Evolutionary conservation across 2,797 vertebrate species (phyloP).

Genomic region (Alauda arvensis): DNA sequence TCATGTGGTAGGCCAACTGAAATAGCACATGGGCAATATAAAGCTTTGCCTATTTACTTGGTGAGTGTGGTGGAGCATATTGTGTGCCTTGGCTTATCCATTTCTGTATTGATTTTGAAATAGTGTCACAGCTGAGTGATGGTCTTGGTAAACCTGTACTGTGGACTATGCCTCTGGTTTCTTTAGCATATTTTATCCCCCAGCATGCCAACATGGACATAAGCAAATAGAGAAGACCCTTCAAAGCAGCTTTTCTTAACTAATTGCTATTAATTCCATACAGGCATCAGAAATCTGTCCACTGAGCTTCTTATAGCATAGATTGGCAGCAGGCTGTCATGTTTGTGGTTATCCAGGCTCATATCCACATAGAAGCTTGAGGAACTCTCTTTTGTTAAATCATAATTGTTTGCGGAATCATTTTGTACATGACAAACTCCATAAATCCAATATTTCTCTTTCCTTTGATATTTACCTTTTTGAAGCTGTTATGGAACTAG

Average conservation of each 20-base stretch:
- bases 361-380: neutral
- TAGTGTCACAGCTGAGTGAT: neutral
- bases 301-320: neutral
- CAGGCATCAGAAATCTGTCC: neutral
- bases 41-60: neutral
- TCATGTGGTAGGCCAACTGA: neutral
- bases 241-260: neutral
- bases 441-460: neutral
- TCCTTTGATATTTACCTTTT: neutral
- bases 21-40: neutral
- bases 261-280: neutral
- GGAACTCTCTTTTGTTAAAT: neutral
- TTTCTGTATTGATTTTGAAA: neutral
- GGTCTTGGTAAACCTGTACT: neutral
- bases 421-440: neutral
- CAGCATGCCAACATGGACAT: neutral
- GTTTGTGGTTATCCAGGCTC: neutral
- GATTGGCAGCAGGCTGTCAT: neutral
- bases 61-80: neutral
- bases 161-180: neutral
- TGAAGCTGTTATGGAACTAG: neutral
- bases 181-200: neutral
- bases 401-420: neutral
- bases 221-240: neutral
- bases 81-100: neutral